A percentile compares a stretch with the other conserved stretches of the same genome.
These are phyloP conservation scores for Seladonia tumulorum DNA, from an alignment of 2,888 invertebrate species.

Conservation along the genomic window DNA sequence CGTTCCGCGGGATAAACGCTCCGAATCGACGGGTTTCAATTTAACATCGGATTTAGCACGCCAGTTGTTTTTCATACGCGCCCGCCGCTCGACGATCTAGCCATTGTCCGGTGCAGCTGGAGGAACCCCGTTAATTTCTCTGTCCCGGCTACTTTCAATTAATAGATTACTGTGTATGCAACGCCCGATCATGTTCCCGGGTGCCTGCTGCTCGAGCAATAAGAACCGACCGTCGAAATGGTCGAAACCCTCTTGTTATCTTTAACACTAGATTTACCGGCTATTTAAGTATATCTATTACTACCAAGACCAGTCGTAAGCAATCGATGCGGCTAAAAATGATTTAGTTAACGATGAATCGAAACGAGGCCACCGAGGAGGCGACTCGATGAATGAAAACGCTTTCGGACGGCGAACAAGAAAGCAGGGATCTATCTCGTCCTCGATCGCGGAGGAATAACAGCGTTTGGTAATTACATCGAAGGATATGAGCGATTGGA, in stretches of 20 bases:
- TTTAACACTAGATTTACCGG: too few species aligned
- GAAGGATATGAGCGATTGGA: background rate
- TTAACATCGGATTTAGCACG: slow-evolving; percentile 48
- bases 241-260: background rate
- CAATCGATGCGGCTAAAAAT: background rate
- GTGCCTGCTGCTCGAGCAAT: background rate
- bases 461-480: background rate
- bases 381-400: background rate
- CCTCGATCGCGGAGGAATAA: background rate
- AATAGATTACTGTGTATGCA: background rate
- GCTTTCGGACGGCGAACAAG: background rate
- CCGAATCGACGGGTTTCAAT: slow-evolving; percentile 52
- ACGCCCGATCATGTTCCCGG: background rate
- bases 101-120: background rate
- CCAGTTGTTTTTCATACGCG: slow-evolving; percentile 36
- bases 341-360: background rate
- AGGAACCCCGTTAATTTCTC: slow-evolving; percentile 13
- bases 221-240: background rate
- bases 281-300: too few species aligned
- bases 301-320: too few species aligned
- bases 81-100: background rate
- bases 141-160: slow-evolving; percentile 4
- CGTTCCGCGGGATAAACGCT: slow-evolving; percentile 41
- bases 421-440: background rate
- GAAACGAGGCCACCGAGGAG: background rate